Evolutionary conservation across 2,113 vertebrate genomes (phyloP).

Genomic region (Entosphenus tridentatus): DNA sequence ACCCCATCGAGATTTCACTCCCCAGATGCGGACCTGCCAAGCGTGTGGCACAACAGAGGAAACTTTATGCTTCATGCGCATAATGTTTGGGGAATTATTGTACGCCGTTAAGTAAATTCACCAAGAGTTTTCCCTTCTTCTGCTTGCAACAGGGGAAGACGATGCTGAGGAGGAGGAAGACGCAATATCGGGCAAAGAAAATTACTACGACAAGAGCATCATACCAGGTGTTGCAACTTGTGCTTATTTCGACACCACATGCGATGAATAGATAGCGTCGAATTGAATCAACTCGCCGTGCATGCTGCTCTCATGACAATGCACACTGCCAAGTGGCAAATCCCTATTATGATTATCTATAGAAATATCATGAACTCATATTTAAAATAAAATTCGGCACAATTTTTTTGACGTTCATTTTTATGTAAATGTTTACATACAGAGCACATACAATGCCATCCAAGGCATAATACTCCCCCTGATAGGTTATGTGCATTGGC

Average conservation of each 20-base stretch:
- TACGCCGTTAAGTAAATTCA: too few relatives aligned
- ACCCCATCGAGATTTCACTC: too few relatives aligned
- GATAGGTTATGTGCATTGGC: too few relatives aligned
- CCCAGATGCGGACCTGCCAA: too few relatives aligned
- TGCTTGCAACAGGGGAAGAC: slow-evolving; percentile 11
- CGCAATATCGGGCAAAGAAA: slow-evolving; percentile 16
- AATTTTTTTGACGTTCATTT: neutral
- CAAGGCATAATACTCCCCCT: too few relatives aligned
- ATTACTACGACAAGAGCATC: slow-evolving; percentile 26
- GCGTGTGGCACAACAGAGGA: too few relatives aligned
- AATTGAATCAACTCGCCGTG: neutral
- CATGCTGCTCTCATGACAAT: neutral
- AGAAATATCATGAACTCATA: neutral
- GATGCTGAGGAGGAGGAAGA: slow-evolving; percentile 35
- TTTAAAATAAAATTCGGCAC: neutral
- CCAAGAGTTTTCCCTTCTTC: too few relatives aligned
- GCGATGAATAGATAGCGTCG: neutral
- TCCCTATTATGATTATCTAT: neutral
- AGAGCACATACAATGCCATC: too few relatives aligned
- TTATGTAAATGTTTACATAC: too few relatives aligned
- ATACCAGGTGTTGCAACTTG: slow-evolving; percentile 36
- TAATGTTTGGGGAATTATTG: too few relatives aligned
- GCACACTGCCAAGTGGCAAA: neutral
- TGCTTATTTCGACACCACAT: too few relatives aligned
- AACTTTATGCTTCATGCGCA: too few relatives aligned